These are phyloP conservation scores for Nysson spinosus DNA, from an alignment of 2,888 invertebrate species.

Conservation along the genomic window DNA sequence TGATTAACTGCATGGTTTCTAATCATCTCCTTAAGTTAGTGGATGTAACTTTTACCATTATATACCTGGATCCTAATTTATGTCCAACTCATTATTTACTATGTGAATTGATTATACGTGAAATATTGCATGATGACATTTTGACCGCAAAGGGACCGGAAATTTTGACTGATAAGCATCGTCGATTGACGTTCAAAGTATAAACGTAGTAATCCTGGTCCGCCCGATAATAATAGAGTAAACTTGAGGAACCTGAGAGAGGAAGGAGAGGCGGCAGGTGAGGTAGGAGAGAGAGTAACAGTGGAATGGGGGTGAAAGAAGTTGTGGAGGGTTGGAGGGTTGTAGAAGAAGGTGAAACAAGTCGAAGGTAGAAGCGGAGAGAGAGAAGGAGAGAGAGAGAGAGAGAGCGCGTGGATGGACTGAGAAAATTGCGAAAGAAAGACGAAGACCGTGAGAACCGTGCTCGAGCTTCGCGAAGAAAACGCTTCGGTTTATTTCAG, in stretches of 20 bases:
- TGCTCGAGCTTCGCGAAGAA: constrained; percentile 66
- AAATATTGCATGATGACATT: too few species aligned
- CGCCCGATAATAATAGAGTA: constrained; percentile 58
- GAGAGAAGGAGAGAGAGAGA: constrained; percentile 14
- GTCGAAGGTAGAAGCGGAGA: constrained; percentile 20
- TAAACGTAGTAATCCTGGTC: constrained; percentile 50
- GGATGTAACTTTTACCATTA: too few species aligned
- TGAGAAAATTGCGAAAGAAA: constrained; percentile 31
- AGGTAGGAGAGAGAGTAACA: constrained; percentile 23
- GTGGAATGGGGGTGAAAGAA: constrained; percentile 26
- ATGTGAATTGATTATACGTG: too few species aligned
- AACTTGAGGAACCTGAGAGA: constrained; percentile 43
- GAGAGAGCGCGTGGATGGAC: constrained; percentile 13
- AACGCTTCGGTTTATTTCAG: constrained; percentile 76
- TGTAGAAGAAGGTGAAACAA: constrained; percentile 17
- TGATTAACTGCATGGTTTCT: too few species aligned
- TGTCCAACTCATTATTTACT: too few species aligned
- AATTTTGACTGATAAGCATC: too few species aligned
- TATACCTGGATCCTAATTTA: too few species aligned
- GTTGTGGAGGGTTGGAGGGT: constrained; percentile 19
- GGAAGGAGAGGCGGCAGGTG: constrained; percentile 15
- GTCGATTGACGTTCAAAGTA: constrained; percentile 51
- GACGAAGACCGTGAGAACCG: constrained; percentile 30
- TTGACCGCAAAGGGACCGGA: too few species aligned
- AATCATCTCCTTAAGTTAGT: too few species aligned